These are phyloP conservation scores for Polypedilum vanderplanki DNA, from an alignment of 1,140 invertebrate species.

Conservation along the genomic window DNA sequence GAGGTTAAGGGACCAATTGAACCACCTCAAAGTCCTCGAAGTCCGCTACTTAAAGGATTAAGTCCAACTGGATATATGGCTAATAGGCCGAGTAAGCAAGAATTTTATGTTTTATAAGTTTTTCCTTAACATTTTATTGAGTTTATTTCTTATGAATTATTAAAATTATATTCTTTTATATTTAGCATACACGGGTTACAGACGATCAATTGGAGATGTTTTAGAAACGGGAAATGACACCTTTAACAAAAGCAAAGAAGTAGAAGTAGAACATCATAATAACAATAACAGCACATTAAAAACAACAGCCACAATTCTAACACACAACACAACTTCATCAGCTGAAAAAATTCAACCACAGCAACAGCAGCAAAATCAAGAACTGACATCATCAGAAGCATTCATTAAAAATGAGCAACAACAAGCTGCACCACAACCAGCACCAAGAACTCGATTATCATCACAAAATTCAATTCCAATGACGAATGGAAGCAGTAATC, in stretches of 20 bases:
- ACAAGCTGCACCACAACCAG: slow-evolving; percentile 44
- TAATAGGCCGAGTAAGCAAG: slow-evolving; percentile 61
- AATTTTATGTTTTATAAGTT: slow-evolving; percentile 21
- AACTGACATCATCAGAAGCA: neutral
- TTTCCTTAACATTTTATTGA: neutral
- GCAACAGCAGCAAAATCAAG: slow-evolving; percentile 40
- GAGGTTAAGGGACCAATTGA: slow-evolving; percentile 47
- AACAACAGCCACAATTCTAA: slow-evolving; percentile 30
- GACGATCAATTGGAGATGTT: slow-evolving; percentile 49
- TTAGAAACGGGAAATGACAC: slow-evolving; percentile 9
- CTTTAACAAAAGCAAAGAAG: slow-evolving; percentile 4
- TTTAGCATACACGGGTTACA: slow-evolving; percentile 46
- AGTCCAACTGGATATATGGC: slow-evolving; percentile 59
- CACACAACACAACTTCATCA: neutral
- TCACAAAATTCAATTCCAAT: slow-evolving; percentile 37
- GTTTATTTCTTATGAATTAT: neutral
- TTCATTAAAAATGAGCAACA: slow-evolving; percentile 16
- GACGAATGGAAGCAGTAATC: slow-evolving; percentile 2
- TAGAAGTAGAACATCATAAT: slow-evolving; percentile 29
- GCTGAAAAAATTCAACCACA: slow-evolving; percentile 38
- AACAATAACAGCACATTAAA: slow-evolving; percentile 26
- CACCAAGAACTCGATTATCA: slow-evolving; percentile 41
- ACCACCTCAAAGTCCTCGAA: slow-evolving; percentile 41
- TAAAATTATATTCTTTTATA: slow-evolving; percentile 15
- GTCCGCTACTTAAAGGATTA: slow-evolving; percentile 42